These are phyloP conservation scores for Holacanthus passer DNA, from an alignment of 2,113 vertebrate species.

Conservation along the genomic window DNA sequence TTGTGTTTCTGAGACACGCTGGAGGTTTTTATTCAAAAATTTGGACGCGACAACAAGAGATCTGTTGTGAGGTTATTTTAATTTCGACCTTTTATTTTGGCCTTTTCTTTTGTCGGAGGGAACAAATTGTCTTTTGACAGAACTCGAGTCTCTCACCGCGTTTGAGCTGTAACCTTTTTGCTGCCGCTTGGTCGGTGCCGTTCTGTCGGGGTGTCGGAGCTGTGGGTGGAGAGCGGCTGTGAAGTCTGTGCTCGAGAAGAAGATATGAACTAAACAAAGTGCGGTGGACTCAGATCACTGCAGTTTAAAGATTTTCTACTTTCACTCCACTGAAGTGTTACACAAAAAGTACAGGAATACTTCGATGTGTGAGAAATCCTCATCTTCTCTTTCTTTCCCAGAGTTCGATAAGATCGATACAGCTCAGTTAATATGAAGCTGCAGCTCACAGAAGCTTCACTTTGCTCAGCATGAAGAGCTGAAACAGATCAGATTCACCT, in stretches of 20 bases:
- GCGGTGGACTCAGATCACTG: background rate
- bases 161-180: slow-evolving; percentile 42
- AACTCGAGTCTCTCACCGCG: slow-evolving; percentile 20
- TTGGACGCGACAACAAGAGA: slow-evolving; percentile 11
- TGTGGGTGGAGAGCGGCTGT: slow-evolving; percentile 55
- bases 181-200: slow-evolving; percentile 35
- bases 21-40: background rate
- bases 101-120: slow-evolving; percentile 37
- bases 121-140: slow-evolving; percentile 51
- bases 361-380: background rate
- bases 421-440: background rate
- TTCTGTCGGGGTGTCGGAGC: slow-evolving; percentile 42
- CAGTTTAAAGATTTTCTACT: background rate
- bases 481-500: no score
- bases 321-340: no score
- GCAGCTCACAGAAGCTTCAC: background rate
- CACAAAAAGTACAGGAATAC: background rate
- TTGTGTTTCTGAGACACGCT: background rate
- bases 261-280: background rate
- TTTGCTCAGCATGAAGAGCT: background rate
- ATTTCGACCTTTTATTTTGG: slow-evolving; percentile 57
- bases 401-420: no score
- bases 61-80: slow-evolving; percentile 53
- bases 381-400: no score
- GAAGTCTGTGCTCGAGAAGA: slow-evolving; percentile 37